phyloP scores from a whole-genome alignment of 2,888 invertebrate genomes.

The Rhyacophila evoluta region DNA sequence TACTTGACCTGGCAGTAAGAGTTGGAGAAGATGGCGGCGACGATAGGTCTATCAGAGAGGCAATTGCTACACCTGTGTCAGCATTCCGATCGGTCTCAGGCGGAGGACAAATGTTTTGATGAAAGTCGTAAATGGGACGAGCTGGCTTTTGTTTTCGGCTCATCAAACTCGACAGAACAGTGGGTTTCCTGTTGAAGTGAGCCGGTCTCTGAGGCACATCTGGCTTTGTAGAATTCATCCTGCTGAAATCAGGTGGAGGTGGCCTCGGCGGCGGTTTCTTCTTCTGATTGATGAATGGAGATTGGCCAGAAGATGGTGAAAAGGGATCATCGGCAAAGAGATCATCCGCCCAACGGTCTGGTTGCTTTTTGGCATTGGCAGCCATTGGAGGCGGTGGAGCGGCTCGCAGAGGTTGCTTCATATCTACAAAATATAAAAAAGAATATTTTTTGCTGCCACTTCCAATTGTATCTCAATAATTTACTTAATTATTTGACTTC shows the following conservation, averaged over 20 bases:
- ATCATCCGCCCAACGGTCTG: slow-evolving; percentile 64
- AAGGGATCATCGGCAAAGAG: slow-evolving; percentile 68
- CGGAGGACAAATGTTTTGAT: slow-evolving; percentile 29
- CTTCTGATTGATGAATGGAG: slow-evolving; percentile 67
- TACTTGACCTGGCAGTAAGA: slow-evolving; percentile 79
- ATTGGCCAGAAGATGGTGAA: slow-evolving; percentile 64
- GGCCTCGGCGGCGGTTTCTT: slow-evolving; percentile 80
- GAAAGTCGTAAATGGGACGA: not conserved
- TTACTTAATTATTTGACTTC: no score
- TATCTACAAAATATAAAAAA: slow-evolving; percentile 69
- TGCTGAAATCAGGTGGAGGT: slow-evolving; percentile 60
- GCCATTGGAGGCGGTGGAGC: slow-evolving; percentile 70
- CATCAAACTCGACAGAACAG: slow-evolving; percentile 64
- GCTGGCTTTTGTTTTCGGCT: slow-evolving; percentile 59
- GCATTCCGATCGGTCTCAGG: slow-evolving; percentile 56
- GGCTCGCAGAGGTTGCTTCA: slow-evolving; percentile 73
- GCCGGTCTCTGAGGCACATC: slow-evolving; percentile 68
- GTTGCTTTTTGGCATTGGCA: slow-evolving; percentile 56
- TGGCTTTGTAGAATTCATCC: slow-evolving; percentile 57
- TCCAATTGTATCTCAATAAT: no score
- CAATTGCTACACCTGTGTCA: slow-evolving; percentile 60
- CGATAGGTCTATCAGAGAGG: slow-evolving; percentile 77
- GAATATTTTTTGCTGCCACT: no score
- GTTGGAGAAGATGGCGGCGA: slow-evolving; percentile 82
- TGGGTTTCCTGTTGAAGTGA: slow-evolving; percentile 68